Conservation (phyloP, 2,113 vertebrate genomes). For the Strix uralensis region DNA sequence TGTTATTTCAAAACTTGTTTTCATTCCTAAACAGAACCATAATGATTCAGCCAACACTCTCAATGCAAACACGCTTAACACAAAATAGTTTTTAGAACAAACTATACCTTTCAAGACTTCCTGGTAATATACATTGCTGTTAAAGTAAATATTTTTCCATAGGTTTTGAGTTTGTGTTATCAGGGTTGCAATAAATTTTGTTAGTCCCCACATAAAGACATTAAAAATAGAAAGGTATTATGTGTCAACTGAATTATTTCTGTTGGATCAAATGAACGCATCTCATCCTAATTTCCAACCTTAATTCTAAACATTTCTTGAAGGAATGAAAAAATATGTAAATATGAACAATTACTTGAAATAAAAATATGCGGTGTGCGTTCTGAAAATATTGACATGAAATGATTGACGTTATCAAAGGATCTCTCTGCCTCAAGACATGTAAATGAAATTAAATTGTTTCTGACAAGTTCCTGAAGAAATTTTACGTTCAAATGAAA, state of each 20-base stretch:
- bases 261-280: background rate
- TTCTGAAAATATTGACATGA: conserved; percentile 2
- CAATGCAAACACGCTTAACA: background rate
- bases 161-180: background rate
- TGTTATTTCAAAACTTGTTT: conserved; percentile 41
- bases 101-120: background rate
- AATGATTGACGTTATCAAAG: conserved; percentile 38
- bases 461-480: conserved; percentile 37
- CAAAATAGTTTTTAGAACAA: background rate
- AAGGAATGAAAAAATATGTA: conserved; percentile 4
- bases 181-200: background rate
- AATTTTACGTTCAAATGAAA: conserved; percentile 16
- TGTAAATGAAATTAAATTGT: conserved; percentile 3
- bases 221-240: background rate
- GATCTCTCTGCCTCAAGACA: conserved; percentile 38
- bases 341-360: background rate
- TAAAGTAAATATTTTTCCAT: background rate
- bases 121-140: background rate
- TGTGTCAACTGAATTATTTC: conserved; percentile 9
- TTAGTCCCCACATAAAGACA: background rate
- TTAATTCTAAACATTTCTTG: conserved; percentile 6
- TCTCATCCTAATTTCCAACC: background rate
- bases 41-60: background rate
- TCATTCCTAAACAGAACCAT: background rate
- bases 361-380: background rate